phyloP scores from a whole-genome alignment of 2,113 vertebrate genomes.

The Chionomys nivalis region DNA sequence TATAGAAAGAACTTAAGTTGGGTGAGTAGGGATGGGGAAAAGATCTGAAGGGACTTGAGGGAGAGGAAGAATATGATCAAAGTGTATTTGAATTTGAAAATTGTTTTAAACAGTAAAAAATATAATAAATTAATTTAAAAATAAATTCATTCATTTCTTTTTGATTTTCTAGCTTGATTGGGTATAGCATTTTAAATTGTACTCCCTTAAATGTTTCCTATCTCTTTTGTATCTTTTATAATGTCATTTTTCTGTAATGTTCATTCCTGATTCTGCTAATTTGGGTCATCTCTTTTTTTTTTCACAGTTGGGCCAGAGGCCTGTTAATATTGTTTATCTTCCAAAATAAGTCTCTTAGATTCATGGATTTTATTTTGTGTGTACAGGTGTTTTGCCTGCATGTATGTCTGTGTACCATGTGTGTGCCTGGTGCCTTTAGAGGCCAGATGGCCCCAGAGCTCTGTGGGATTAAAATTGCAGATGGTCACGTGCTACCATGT shows the following conservation, averaged over 20 bases:
- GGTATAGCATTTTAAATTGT: background rate
- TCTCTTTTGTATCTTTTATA: background rate
- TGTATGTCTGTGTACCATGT: background rate
- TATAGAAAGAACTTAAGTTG: background rate
- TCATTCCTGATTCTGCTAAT: background rate
- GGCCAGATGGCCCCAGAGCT: background rate
- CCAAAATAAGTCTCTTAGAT: background rate
- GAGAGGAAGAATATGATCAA: background rate
- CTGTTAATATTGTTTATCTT: background rate
- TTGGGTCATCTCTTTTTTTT: background rate
- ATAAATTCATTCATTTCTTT: background rate
- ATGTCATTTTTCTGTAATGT: background rate
- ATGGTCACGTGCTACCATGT: background rate
- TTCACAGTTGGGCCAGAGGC: background rate
- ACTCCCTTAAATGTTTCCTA: background rate
- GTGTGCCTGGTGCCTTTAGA: background rate
- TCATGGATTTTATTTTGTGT: background rate
- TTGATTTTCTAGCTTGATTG: background rate
- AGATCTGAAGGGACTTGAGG: background rate
- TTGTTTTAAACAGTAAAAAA: background rate
- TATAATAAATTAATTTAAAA: background rate
- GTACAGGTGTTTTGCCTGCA: background rate
- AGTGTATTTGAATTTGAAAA: background rate
- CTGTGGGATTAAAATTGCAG: background rate
- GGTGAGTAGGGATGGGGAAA: background rate